Evolutionary conservation across 23 tunicate species (phyloP).

Genomic region (Clavelina lepadiformis): DNA sequence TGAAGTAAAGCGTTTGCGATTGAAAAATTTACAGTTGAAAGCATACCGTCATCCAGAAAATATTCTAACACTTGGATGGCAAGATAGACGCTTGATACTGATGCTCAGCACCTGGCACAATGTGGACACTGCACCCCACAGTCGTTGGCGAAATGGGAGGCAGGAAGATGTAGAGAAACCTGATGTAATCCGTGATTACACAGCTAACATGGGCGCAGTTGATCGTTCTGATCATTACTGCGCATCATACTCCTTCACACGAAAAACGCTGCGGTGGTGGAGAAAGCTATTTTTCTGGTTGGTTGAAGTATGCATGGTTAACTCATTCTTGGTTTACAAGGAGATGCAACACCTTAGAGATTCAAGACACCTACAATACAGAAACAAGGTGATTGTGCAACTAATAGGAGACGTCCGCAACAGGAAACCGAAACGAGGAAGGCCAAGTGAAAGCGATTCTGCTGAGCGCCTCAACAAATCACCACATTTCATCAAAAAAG

Average conservation of each 20-base stretch:
- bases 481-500: conserved; percentile 8
- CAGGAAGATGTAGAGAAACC: conserved; percentile 1
- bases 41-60: conserved; percentile 3
- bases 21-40: background rate
- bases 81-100: conserved; percentile 2
- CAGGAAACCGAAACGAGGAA: background rate
- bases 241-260: conserved; percentile 9
- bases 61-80: conserved; percentile 2
- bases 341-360: background rate
- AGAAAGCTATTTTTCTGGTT: conserved; percentile 13
- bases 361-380: background rate
- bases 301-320: conserved; percentile 10
- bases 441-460: conserved; percentile 4
- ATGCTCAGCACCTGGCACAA: conserved; percentile 21
- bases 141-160: background rate
- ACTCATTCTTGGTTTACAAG: conserved; percentile 11
- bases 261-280: conserved; percentile 12
- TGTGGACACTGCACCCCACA: background rate
- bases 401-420: conserved; percentile 3
- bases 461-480: conserved; percentile 5
- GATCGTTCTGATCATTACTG: conserved; percentile 20
- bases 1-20: conserved; percentile 4
- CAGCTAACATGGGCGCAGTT: conserved; percentile 13
- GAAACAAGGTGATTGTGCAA: conserved; percentile 1
- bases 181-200: conserved; percentile 5